phyloP scores from a whole-genome alignment of 92 coral and sea anemone genomes.

The Paramuricea clavata region DNA sequence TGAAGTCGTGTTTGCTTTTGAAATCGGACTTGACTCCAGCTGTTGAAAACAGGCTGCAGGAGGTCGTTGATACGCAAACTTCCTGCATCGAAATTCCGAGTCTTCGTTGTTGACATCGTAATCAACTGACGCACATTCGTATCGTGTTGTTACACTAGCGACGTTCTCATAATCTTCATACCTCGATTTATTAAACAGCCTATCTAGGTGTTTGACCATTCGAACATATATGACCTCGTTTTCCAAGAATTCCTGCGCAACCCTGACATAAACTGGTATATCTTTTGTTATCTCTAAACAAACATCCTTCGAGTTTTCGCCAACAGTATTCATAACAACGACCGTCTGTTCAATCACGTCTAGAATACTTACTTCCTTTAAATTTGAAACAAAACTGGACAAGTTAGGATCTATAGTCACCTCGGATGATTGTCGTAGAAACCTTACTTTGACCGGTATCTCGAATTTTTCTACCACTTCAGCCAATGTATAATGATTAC shows the following conservation, averaged over 20 bases:
- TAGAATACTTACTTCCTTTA: neutral
- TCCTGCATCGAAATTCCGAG: no score
- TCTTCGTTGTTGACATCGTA: no score
- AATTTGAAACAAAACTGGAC: neutral
- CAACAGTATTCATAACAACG: neutral
- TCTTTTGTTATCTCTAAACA: neutral
- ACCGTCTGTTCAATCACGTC: neutral
- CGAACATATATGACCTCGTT: no score
- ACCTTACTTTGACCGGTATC: slow-evolving; percentile 8
- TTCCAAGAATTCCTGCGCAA: neutral
- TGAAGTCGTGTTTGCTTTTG: neutral
- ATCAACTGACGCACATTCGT: no score
- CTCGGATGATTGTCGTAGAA: neutral
- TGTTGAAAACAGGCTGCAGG: no score
- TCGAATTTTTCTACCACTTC: slow-evolving; percentile 1
- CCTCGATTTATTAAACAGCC: no score
- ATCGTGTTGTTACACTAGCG: no score
- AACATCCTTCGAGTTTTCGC: neutral
- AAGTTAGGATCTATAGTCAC: neutral
- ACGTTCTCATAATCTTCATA: no score
- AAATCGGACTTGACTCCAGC: neutral
- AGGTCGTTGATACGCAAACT: no score
- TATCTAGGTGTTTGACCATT: no score
- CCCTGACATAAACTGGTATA: neutral
- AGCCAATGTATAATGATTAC: neutral